These are phyloP conservation scores for Belgica antarctica DNA, from an alignment of 2,888 invertebrate species.

Conservation along the genomic window DNA sequence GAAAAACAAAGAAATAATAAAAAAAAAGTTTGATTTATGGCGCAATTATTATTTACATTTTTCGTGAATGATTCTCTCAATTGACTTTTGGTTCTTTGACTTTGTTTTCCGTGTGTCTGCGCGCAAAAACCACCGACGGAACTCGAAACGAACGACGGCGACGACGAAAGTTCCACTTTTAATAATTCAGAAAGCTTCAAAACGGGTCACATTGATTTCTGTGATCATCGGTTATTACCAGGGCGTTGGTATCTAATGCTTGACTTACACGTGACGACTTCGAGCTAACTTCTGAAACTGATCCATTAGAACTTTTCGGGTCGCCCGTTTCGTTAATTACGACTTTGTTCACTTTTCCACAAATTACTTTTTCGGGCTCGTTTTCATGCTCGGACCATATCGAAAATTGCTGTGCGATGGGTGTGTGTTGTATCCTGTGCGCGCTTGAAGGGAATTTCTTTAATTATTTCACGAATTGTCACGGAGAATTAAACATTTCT, in stretches of 20 bases:
- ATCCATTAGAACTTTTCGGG: conserved; percentile 29
- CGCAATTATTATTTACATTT: background rate
- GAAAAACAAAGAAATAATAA: background rate
- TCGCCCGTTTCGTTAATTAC: background rate
- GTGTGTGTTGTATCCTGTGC: conserved; percentile 35
- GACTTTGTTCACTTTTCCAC: conserved; percentile 14
- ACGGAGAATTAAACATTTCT: conserved; percentile 39
- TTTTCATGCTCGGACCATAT: background rate
- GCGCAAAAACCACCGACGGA: too few species aligned
- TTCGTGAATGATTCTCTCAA: background rate
- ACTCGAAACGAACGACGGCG: too few species aligned
- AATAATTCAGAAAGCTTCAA: too few species aligned
- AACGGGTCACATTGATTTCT: conserved; percentile 26
- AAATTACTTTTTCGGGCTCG: background rate
- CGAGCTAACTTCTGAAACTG: conserved; percentile 1
- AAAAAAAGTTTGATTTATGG: background rate
- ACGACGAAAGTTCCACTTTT: too few species aligned
- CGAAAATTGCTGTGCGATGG: background rate
- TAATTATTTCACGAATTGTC: conserved; percentile 33
- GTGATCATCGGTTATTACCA: conserved; percentile 25
- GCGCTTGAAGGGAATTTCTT: conserved; percentile 1
- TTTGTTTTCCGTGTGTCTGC: background rate
- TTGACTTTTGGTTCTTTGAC: background rate
- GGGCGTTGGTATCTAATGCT: conserved; percentile 41
- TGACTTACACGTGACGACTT: conserved; percentile 20